Evolutionary conservation across 2,888 invertebrate genomes (phyloP).

Genomic region (Philaethria dido): DNA sequence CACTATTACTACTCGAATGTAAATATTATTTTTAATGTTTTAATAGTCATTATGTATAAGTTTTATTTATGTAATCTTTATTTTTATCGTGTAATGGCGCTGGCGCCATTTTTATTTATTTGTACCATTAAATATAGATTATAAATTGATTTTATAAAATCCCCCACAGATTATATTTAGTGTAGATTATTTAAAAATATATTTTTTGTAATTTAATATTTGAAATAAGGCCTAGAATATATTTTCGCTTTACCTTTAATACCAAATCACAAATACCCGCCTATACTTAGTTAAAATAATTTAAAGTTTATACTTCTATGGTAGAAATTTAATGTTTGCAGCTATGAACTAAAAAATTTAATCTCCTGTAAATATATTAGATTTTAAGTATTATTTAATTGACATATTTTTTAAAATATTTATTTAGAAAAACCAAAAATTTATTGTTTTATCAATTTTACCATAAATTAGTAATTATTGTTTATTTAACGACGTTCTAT

Average conservation of each 20-base stretch:
- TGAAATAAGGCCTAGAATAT: not conserved
- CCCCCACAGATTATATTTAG: not conserved
- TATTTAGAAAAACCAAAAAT: too few species aligned
- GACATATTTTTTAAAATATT: too few species aligned
- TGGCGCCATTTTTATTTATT: slow-evolving; percentile 13
- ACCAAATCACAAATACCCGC: slow-evolving; percentile 7
- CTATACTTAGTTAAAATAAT: slow-evolving; percentile 1
- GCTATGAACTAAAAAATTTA: not conserved
- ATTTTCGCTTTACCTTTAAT: not conserved
- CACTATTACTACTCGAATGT: slow-evolving; percentile 67
- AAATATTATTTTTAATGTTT: slow-evolving; percentile 35
- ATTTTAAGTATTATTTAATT: not conserved
- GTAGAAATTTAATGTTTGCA: not conserved
- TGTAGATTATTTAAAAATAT: not conserved
- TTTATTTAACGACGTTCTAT: too few species aligned
- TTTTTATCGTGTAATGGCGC: slow-evolving; percentile 8
- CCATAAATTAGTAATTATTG: too few species aligned
- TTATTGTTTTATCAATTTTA: too few species aligned
- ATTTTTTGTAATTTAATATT: not conserved
- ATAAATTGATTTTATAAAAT: not conserved
- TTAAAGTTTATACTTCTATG: not conserved
- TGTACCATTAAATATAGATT: not conserved
- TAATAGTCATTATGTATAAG: slow-evolving; percentile 11
- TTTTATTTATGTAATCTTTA: slow-evolving; percentile 19
- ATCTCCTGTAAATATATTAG: not conserved